Percentiles rank a stretch among this genome's conserved stretches.
Evolutionary conservation across 2,888 invertebrate genomes (phyloP).

Genomic region (Magallana nippona): DNA sequence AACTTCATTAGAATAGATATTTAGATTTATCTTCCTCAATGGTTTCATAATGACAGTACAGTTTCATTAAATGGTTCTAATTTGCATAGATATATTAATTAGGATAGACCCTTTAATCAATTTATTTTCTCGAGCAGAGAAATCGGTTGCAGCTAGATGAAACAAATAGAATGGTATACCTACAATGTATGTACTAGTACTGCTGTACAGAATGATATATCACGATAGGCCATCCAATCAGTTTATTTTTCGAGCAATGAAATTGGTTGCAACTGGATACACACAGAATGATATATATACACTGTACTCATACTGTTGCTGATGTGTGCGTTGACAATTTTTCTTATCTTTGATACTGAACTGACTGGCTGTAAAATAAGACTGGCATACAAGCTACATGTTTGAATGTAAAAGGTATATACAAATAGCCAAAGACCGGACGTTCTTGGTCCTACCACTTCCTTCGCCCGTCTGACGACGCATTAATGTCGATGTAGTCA

Average conservation of each 20-base stretch:
- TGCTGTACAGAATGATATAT: background rate
- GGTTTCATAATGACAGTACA: background rate
- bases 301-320: too few species aligned
- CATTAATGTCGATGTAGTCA: background rate
- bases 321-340: too few species aligned
- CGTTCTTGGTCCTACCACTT: background rate
- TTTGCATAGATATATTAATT: slow-evolving; percentile 13
- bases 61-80: background rate
- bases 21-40: background rate
- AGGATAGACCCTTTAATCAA: too few species aligned
- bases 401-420: background rate
- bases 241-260: too few species aligned
- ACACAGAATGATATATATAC: too few species aligned
- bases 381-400: background rate
- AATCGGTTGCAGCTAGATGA: too few species aligned
- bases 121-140: too few species aligned
- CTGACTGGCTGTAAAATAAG: too few species aligned
- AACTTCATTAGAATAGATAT: background rate
- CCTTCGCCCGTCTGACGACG: background rate
- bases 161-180: too few species aligned
- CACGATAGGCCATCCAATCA: too few species aligned
- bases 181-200: background rate
- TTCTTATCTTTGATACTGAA: too few species aligned
- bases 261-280: too few species aligned
- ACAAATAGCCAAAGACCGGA: background rate